A percentile compares a stretch with the other conserved stretches of the same genome.
Evolutionary conservation across 2,797 vertebrate genomes (phyloP).

Genomic region (Urophycis tenuis): DNA sequence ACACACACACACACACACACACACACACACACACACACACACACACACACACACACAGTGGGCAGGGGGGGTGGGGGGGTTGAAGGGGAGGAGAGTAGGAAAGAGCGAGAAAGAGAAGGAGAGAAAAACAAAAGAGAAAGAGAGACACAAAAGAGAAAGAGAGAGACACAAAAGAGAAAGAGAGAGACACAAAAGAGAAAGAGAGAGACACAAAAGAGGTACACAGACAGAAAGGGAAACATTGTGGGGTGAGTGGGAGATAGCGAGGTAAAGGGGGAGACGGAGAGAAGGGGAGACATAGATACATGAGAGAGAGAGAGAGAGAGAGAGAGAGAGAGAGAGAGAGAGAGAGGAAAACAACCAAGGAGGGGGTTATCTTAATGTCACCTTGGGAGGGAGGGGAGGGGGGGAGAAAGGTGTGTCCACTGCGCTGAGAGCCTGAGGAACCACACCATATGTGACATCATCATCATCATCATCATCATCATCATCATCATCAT

Average conservation of each 20-base stretch:
- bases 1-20: not conserved
- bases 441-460: slow-evolving; percentile 6
- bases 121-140: not conserved
- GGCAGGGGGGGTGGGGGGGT: too few species aligned
- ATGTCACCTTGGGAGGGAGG: not conserved
- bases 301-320: not conserved
- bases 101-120: too few species aligned
- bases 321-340: not conserved
- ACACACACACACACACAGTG: not conserved
- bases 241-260: not conserved
- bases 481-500: too few species aligned
- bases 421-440: slow-evolving; percentile 14
- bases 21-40: not conserved
- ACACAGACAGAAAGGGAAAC: not conserved
- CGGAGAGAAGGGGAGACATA: not conserved
- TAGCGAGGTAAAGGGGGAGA: not conserved
- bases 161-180: not conserved
- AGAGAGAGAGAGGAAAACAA: not conserved
- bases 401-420: slow-evolving; percentile 4
- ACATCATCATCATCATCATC: not conserved
- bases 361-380: not conserved
- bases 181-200: not conserved
- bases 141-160: not conserved
- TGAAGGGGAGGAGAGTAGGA: too few species aligned
- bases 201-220: not conserved